phyloP scores from a whole-genome alignment of 1,140 invertebrate genomes.

The Drosophila pruinosa region DNA sequence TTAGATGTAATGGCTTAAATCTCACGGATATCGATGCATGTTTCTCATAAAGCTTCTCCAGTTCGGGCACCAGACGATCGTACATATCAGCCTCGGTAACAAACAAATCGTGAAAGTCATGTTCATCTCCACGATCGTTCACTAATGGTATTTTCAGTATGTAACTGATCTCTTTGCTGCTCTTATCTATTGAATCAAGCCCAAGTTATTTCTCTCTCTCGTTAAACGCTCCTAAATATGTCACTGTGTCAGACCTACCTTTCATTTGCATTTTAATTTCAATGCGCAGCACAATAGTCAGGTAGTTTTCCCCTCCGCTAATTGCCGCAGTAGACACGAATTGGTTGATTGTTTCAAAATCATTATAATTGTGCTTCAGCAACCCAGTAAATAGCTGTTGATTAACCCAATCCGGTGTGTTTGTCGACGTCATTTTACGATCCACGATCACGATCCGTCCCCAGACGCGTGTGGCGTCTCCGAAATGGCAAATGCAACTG shows the following conservation, averaged over 20 bases:
- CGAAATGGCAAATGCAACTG: slow-evolving; percentile 12
- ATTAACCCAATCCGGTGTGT: slow-evolving; percentile 82
- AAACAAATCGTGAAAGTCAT: slow-evolving; percentile 58
- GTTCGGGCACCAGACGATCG: slow-evolving; percentile 52
- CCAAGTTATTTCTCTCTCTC: neutral
- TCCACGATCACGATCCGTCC: neutral
- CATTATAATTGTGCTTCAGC: slow-evolving; percentile 66
- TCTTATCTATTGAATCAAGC: slow-evolving; percentile 41
- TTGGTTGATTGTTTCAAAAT: slow-evolving; percentile 62
- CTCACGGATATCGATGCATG: slow-evolving; percentile 43
- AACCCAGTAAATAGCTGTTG: slow-evolving; percentile 79
- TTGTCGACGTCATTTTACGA: slow-evolving; percentile 21
- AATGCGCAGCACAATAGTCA: slow-evolving; percentile 65
- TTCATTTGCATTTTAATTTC: slow-evolving; percentile 51
- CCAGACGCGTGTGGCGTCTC: neutral
- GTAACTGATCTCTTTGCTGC: slow-evolving; percentile 41
- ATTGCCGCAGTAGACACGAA: slow-evolving; percentile 49
- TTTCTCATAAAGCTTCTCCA: slow-evolving; percentile 54
- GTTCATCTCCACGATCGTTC: slow-evolving; percentile 43
- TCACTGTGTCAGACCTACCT: slow-evolving; percentile 35
- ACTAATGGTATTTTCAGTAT: slow-evolving; percentile 65
- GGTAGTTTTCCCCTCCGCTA: slow-evolving; percentile 65
- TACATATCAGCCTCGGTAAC: slow-evolving; percentile 60
- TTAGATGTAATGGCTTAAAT: slow-evolving; percentile 54
- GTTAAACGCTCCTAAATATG: neutral